These are phyloP conservation scores for Struthio camelus DNA, from an alignment of 2,113 vertebrate species.

Conservation along the genomic window DNA sequence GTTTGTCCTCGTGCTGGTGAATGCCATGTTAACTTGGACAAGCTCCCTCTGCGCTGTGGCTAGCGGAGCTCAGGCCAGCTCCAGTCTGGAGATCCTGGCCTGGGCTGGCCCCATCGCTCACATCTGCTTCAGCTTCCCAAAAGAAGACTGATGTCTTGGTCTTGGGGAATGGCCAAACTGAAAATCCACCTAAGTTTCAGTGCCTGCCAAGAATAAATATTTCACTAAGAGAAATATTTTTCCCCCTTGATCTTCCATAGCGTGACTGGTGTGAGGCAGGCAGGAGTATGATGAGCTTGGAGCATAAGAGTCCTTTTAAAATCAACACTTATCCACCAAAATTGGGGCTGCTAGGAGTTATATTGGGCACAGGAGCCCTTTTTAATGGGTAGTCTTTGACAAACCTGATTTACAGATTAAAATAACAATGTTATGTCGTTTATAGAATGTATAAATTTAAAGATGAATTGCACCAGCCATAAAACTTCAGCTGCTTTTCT, in stretches of 20 bases:
- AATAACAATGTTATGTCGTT: slow-evolving; percentile 70
- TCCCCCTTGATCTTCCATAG: slow-evolving; percentile 23
- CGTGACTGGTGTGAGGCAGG: slow-evolving; percentile 35
- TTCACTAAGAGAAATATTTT: slow-evolving; percentile 45
- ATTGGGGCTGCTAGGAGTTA: slow-evolving; percentile 61
- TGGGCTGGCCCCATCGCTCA: background rate
- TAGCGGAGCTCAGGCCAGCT: background rate
- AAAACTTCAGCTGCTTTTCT: slow-evolving; percentile 55
- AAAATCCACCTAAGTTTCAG: slow-evolving; percentile 26
- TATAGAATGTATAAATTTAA: slow-evolving; percentile 71
- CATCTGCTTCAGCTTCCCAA: background rate
- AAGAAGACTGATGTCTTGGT: background rate
- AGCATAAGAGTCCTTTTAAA: slow-evolving; percentile 66
- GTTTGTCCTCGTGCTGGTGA: background rate
- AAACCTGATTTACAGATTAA: slow-evolving; percentile 76
- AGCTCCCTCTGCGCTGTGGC: background rate
- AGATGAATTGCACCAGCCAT: slow-evolving; percentile 46
- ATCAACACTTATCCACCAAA: slow-evolving; percentile 53
- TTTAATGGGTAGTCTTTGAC: slow-evolving; percentile 59
- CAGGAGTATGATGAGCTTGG: slow-evolving; percentile 55
- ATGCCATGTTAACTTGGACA: background rate
- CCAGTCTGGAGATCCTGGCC: background rate
- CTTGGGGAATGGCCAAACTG: background rate
- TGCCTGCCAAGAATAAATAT: slow-evolving; percentile 17
- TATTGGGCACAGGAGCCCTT: slow-evolving; percentile 61